Base-by-base conservation (phyloP, 2,888 invertebrate genomes). In the Neoitamus cyanurus region DNA sequence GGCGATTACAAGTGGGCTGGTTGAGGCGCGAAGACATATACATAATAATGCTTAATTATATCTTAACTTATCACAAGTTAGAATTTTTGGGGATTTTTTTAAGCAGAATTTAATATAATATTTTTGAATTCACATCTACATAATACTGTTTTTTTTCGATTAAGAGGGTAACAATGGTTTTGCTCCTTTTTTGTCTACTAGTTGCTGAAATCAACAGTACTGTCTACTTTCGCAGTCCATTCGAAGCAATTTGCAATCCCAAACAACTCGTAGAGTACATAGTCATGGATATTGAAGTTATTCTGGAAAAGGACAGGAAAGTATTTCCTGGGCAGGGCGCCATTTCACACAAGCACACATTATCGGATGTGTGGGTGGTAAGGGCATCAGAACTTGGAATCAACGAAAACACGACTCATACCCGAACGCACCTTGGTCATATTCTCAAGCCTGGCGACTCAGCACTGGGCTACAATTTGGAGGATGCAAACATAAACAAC, bases 281-380 rank as follows among this genome's bases (percentile, higher is more conserved):
- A 88, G 97, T 99, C 0, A 97, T 99, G 96, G 97, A 99, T 89
- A 94, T 97, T 85, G 99, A 99, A 83, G 85, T 90, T 1, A 90
- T 92, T 7, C 86, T 87, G 84, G 89, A 91, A 9, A 93, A 95
- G 90, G 95, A 97, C 88, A 94, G 94, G 87, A 95, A 94, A 89
- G 91, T 93, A 82, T 97, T 97, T 90, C 96, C 97, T 0, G 98
- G 98, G 0, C 97, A 97, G 92, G 98, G 98, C 1, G 92, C 94
- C 83, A 93, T 98, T 84, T 98, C 98, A 0, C 93, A 93, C 84
- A 97, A 96, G 92, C 98, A 99, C 91, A 94, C 96, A 2, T 92
- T 98, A 78, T 96, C 98, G 4, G 99, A 99, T 91, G 95, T 97
- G 36, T 99, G 98, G 97, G 94, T 99, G 0, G 96, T 98, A 0